phyloP scores from a whole-genome alignment of 2,797 vertebrate species.

The Simalia tracyae region DNA sequence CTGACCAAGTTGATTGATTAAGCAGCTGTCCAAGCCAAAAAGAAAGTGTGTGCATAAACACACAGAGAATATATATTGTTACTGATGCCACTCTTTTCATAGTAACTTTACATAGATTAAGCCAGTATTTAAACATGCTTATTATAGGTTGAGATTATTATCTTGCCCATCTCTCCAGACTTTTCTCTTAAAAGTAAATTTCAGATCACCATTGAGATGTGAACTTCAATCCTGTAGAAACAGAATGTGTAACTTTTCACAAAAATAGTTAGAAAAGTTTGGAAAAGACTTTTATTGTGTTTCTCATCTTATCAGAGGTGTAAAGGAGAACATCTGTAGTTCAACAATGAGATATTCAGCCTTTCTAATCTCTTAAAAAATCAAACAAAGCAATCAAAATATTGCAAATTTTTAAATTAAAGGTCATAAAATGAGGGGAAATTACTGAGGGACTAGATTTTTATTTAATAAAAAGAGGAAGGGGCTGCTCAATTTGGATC shows the following conservation, averaged over 20 bases:
- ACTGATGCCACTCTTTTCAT: constrained; percentile 3
- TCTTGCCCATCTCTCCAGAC: not conserved
- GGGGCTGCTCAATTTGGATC: not conserved
- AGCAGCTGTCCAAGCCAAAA: constrained; percentile 70
- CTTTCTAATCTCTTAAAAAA: not conserved
- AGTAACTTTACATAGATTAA: constrained; percentile 39
- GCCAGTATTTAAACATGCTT: constrained; percentile 24
- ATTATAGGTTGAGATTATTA: constrained; percentile 6
- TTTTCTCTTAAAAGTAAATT: not conserved
- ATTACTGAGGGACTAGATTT: not conserved
- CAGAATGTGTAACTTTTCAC: not conserved
- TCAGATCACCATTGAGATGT: not conserved
- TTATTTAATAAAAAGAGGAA: not conserved
- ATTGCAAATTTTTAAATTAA: not conserved
- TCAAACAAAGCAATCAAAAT: not conserved
- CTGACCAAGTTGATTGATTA: constrained; percentile 56
- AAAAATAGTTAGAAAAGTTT: not conserved
- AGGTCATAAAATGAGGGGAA: not conserved
- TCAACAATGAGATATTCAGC: not conserved
- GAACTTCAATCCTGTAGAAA: not conserved
- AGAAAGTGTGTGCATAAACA: not conserved
- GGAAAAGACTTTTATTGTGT: not conserved
- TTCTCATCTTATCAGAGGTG: not conserved
- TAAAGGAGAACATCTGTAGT: not conserved
- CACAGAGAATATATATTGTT: constrained; percentile 43